Base-by-base conservation (phyloP, 2,113 vertebrate genomes). In the Pelobates fuscus region DNA sequence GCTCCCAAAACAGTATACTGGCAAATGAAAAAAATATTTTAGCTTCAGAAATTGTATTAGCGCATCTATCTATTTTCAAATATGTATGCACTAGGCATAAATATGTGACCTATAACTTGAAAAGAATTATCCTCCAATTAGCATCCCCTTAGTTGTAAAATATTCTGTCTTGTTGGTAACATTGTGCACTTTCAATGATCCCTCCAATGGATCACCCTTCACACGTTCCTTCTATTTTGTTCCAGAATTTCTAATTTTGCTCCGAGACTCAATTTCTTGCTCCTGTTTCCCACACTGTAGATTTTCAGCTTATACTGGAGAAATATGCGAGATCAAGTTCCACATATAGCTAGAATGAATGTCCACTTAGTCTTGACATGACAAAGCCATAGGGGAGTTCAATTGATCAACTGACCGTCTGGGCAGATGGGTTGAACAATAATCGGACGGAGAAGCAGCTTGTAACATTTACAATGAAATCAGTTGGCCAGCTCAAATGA, bases 391-490 rank as follows among this genome's bases (percentile, higher is more conserved):
- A 55, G 0, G 25, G 55, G 55, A 5, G n/a, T 63, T 1, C 46
- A 77, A 62, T 77, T 84, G 23, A 70, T 30, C 71, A 70, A 59
- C 71, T 72, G 78, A 8, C 25, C 18, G 1, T 14, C n/a, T 11
- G 59, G 55, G 18, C 77, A 74, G 77, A 46, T 77, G 69, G 26
- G 80, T 63, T 78, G 20, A 46, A 77, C 66, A 67, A 82, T 0
- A 0, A 17, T 18, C 25, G 67, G 44, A 69, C 0, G 0, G 65
- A 26, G 67, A 62, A 78, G 26, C 12, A 73, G 4, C 68, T 79
- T 4, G 71, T 60, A 32, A 75, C 1, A 17, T 71, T 0, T 77
- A 84, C 82, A 82, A 82, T 82, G 71, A 67, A 46, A 20, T 32
- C 29, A 77, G 0, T 0, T 80, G 77, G 57, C 25, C 10, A 1